phyloP scores from a whole-genome alignment of 2,888 invertebrate genomes.

The Leptinotarsa haldemani region DNA sequence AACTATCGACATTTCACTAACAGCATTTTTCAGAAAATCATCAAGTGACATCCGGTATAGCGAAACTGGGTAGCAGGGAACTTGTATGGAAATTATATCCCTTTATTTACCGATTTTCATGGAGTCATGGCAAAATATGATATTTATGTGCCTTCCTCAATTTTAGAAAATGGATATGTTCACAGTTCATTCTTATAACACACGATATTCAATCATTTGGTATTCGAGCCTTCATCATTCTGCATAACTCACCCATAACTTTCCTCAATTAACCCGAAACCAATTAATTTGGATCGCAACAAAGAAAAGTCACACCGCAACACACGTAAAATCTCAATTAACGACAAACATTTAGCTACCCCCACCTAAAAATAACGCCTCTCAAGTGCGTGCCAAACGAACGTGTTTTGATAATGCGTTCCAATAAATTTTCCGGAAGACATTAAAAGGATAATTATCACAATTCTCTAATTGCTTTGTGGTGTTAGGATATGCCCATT shows the following conservation, averaged over 20 bases:
- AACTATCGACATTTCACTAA: too few species aligned
- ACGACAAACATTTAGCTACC: slow-evolving; percentile 21
- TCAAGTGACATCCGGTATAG: too few species aligned
- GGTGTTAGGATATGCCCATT: slow-evolving; percentile 33
- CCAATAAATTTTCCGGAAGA: slow-evolving; percentile 41
- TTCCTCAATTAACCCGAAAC: slow-evolving; percentile 2
- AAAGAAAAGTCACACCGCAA: slow-evolving; percentile 17
- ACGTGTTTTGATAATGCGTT: slow-evolving; percentile 36
- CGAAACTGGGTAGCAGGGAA: too few species aligned
- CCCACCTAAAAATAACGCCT: slow-evolving; percentile 21
- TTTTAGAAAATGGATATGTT: background rate
- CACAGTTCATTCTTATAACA: background rate
- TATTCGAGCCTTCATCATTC: background rate
- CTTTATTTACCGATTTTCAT: too few species aligned
- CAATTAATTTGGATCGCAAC: slow-evolving; percentile 15
- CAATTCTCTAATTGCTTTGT: slow-evolving; percentile 42
- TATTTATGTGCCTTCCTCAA: too few species aligned
- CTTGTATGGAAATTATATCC: too few species aligned
- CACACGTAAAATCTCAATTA: slow-evolving; percentile 28
- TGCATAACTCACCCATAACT: background rate
- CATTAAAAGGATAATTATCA: slow-evolving; percentile 45
- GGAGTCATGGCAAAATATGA: too few species aligned
- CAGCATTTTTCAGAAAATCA: too few species aligned
- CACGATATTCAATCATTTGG: background rate
- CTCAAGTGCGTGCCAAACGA: slow-evolving; percentile 29